Evolutionary conservation across 2,797 vertebrate species (phyloP).

Genomic region (Emydoidea blandingii): DNA sequence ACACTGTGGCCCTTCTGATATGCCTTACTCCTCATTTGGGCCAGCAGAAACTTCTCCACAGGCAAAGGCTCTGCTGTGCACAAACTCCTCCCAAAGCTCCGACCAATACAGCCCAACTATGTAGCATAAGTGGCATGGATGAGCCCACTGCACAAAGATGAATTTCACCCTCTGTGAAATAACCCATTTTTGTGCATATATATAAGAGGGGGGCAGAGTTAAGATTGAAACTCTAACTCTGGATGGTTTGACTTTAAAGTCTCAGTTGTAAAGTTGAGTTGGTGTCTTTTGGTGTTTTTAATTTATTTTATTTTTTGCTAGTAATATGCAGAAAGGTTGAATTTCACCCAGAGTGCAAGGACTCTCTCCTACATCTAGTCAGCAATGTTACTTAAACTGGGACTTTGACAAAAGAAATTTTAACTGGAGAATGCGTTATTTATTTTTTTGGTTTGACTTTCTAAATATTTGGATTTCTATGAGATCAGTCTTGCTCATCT

Average conservation of each 20-base stretch:
- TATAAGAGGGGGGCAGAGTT: neutral
- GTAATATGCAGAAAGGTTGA: too few relatives aligned
- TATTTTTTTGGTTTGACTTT: constrained; percentile 3
- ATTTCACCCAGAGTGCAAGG: neutral
- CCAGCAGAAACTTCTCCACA: neutral
- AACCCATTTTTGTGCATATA: rapidly evolving
- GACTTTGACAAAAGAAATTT: constrained; percentile 8
- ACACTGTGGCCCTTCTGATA: neutral
- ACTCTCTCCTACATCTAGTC: neutral
- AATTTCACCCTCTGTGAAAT: neutral
- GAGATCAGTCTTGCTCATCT: constrained; percentile 51
- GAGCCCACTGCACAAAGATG: neutral
- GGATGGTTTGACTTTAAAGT: neutral
- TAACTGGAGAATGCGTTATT: constrained; percentile 14
- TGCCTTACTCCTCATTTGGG: neutral
- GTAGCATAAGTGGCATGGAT: neutral
- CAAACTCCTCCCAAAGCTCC: neutral
- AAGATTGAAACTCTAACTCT: neutral
- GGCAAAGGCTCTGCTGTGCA: neutral
- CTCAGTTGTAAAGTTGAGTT: neutral
- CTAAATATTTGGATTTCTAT: constrained; percentile 50
- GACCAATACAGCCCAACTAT: neutral
- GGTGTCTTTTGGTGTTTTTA: too few relatives aligned
- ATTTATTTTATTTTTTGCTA: too few relatives aligned
- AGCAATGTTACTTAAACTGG: neutral